These are phyloP conservation scores for Cygnus olor DNA, from an alignment of 2,797 vertebrate genomes.

Conservation along the genomic window DNA sequence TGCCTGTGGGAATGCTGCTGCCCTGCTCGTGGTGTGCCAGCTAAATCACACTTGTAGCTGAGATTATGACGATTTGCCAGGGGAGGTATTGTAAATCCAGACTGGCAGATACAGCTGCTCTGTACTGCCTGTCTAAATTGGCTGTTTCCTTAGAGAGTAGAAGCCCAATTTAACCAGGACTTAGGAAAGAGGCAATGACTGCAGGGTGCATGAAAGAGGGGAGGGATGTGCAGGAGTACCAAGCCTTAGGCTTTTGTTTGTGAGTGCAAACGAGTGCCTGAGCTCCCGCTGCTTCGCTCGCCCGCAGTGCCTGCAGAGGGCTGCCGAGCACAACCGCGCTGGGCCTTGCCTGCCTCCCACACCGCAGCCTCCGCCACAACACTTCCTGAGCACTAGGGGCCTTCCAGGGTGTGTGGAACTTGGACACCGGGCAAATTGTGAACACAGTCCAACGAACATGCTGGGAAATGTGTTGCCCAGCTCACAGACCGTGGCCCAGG, in stretches of 20 bases:
- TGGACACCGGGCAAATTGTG: rapidly evolving
- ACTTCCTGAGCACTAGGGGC: background rate
- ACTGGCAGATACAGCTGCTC: background rate
- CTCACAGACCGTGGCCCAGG: background rate
- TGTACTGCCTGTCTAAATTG: background rate
- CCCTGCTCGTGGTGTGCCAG: background rate
- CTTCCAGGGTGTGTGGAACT: background rate
- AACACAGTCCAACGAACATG: rapidly evolving
- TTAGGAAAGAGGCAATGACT: background rate
- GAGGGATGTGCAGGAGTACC: background rate
- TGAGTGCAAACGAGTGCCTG: rapidly evolving
- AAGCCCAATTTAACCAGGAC: background rate
- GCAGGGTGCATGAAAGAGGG: background rate
- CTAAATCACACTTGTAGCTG: rapidly evolving
- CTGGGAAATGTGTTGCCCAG: background rate
- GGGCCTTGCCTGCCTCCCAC: too few species aligned
- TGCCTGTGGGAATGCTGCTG: background rate
- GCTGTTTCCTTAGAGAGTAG: background rate
- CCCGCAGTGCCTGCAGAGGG: background rate
- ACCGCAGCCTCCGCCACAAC: background rate
- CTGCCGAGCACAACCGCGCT: background rate
- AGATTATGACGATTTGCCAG: background rate
- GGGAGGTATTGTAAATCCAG: background rate
- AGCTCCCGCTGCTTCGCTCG: background rate
- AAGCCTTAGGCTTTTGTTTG: background rate